Conservation (phyloP, 2,113 vertebrate species). For the Tyrannus savana region DNA sequence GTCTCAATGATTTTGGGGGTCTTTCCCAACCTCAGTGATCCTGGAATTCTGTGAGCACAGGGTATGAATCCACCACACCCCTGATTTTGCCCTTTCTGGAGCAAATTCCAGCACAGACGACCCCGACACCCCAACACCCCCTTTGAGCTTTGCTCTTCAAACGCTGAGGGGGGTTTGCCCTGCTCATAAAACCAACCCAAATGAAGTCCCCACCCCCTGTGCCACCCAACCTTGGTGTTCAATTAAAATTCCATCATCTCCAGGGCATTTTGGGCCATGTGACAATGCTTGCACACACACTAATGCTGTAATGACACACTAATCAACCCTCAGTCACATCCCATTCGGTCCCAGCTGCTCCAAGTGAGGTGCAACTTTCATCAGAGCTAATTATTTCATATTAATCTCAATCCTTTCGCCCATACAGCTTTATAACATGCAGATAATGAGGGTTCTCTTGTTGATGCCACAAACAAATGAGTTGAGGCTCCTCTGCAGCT, state of each 20-base stretch:
- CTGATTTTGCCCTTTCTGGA: neutral
- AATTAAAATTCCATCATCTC: neutral
- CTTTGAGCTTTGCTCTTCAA: neutral
- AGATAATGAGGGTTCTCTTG: slow-evolving; percentile 22
- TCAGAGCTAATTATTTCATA: slow-evolving; percentile 32
- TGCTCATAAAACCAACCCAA: neutral
- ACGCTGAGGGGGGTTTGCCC: neutral
- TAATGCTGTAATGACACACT: slow-evolving; percentile 33
- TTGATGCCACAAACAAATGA: slow-evolving; percentile 22
- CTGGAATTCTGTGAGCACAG: neutral
- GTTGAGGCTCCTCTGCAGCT: neutral
- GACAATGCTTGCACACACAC: slow-evolving; percentile 17
- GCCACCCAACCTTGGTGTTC: neutral
- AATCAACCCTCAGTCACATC: slow-evolving; percentile 46
- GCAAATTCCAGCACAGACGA: neutral
- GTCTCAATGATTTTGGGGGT: neutral
- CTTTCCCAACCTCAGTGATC: neutral
- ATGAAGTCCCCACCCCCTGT: neutral
- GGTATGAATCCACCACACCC: neutral
- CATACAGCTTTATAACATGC: neutral
- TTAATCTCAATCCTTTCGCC: slow-evolving; percentile 8
- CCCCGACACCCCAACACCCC: accelerated
- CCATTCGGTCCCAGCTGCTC: slow-evolving; percentile 15
- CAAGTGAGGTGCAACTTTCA: slow-evolving; percentile 27
- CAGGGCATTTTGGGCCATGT: neutral